Base-by-base conservation (phyloP, 2,888 invertebrate genomes). In the Sphaerolaimus hirsutus region DNA sequence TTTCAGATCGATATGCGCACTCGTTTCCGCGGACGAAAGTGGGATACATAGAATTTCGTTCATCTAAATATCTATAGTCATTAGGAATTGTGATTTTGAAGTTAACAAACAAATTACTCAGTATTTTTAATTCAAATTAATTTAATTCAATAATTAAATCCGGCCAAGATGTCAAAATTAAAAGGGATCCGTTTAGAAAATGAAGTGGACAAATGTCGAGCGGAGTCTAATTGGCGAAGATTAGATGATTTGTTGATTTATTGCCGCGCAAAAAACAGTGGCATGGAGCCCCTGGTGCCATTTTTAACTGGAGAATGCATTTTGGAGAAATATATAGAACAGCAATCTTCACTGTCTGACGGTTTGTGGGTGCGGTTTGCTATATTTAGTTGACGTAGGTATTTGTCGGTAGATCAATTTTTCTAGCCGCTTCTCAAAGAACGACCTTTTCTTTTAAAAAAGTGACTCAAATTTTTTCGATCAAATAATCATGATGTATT, bases 121-220 rank as follows among this genome's bases (percentile, higher is more conserved):
- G n/a, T n/a, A n/a, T n/a, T n/a, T n/a, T n/a, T n/a, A n/a, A n/a
- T n/a, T n/a, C n/a, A n/a, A n/a, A n/a, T n/a, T n/a, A n/a, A n/a
- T n/a, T n/a, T n/a, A n/a, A n/a, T n/a, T n/a, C n/a, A n/a, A 32
- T 17, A 17, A 32, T 17, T 45, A 7, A 12, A 12, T 19, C 22
- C 22, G 17, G 23, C 3, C 17, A 35, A 21, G 2, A 47, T 43
- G 43, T 53, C 56, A 29, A 59, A 59, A 48, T 48, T 59, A 47
- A 53, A 55, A 44, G 60, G 60, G 26, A 51, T 54, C 32, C 73
- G 79, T 60, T 75, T 81, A 57, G 81, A 81, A 65, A 75, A 78
- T 32, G 86, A 86, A 65, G 83, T 93, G 53, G 89, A 91, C 64
- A 80, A 77, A 67, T 79, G 77, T 65, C 74, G 91, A 53, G 82